Evolutionary conservation across 2,113 vertebrate genomes (phyloP).

Genomic region (Ptychochromis oligacanthus): DNA sequence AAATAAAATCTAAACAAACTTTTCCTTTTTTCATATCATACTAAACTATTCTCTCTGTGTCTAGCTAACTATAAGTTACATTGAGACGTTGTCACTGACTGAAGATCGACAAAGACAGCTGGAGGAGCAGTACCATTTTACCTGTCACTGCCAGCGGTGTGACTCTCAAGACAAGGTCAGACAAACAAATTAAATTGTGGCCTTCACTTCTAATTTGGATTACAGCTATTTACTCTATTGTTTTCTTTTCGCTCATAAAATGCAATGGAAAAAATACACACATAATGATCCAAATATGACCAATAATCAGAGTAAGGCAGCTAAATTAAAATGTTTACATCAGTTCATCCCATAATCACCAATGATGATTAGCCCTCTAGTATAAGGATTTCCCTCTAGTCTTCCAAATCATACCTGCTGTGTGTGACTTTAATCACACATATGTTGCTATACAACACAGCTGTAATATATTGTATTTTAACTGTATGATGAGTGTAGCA

Average conservation of each 20-base stretch:
- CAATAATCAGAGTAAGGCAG: neutral
- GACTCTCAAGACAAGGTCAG: conserved; percentile 56
- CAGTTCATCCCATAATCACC: neutral
- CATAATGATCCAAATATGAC: neutral
- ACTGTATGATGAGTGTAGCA: neutral
- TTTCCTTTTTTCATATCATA: neutral
- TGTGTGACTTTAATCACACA: too few relatives aligned
- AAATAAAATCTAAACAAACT: neutral
- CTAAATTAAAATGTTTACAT: neutral
- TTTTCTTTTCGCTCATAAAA: neutral
- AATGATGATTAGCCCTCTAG: neutral
- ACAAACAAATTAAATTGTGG: neutral
- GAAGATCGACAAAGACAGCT: conserved; percentile 65
- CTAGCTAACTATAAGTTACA: conserved; percentile 73
- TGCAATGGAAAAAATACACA: neutral
- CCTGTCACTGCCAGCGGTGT: conserved; percentile 67
- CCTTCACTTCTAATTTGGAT: neutral
- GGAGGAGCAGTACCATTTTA: conserved; percentile 72
- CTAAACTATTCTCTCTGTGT: conserved; percentile 5
- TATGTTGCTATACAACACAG: neutral
- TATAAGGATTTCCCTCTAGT: neutral
- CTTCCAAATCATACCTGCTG: neutral
- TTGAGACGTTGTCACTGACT: conserved; percentile 58
- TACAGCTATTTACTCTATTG: neutral
- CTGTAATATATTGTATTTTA: neutral